Conservation (phyloP, 2,888 invertebrate genomes). For the Gnatocerus cornutus region DNA sequence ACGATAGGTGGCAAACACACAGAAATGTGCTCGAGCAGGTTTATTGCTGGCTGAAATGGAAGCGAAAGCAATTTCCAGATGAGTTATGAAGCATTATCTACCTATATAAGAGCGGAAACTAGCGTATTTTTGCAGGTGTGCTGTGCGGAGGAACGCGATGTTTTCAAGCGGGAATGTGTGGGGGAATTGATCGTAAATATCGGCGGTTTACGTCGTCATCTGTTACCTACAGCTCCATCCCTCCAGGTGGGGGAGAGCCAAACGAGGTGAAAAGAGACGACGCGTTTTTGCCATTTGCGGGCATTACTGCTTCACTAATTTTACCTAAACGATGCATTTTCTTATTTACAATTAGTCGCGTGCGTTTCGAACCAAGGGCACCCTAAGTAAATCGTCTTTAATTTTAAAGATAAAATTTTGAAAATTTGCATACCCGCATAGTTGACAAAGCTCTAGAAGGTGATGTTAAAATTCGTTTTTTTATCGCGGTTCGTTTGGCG, state of each 20-base stretch:
- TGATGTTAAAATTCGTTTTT: too few relatives aligned
- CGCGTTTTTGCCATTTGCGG: not conserved
- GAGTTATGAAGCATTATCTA: constrained; percentile 72
- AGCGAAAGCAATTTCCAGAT: constrained; percentile 70
- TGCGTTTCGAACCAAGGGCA: too few relatives aligned
- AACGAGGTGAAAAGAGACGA: constrained; percentile 24
- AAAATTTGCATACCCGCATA: too few relatives aligned
- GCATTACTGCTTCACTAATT: not conserved
- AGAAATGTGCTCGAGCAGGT: constrained; percentile 67
- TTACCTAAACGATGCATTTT: too few relatives aligned
- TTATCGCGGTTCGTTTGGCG: too few relatives aligned
- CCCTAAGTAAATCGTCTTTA: too few relatives aligned
- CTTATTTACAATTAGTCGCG: too few relatives aligned
- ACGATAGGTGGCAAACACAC: constrained; percentile 64
- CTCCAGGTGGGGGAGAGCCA: constrained; percentile 15
- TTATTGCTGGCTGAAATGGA: constrained; percentile 70
- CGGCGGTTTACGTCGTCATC: constrained; percentile 71
- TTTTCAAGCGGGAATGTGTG: constrained; percentile 64
- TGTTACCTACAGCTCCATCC: constrained; percentile 66
- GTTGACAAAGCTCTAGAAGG: too few relatives aligned
- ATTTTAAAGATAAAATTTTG: too few relatives aligned
- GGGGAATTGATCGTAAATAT: constrained; percentile 71
- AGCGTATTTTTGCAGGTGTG: constrained; percentile 71
- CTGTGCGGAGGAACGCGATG: constrained; percentile 64
- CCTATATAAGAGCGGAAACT: constrained; percentile 70